These are phyloP conservation scores for Rhodeus uyekii DNA, from an alignment of 2,797 vertebrate species.

Conservation along the genomic window DNA sequence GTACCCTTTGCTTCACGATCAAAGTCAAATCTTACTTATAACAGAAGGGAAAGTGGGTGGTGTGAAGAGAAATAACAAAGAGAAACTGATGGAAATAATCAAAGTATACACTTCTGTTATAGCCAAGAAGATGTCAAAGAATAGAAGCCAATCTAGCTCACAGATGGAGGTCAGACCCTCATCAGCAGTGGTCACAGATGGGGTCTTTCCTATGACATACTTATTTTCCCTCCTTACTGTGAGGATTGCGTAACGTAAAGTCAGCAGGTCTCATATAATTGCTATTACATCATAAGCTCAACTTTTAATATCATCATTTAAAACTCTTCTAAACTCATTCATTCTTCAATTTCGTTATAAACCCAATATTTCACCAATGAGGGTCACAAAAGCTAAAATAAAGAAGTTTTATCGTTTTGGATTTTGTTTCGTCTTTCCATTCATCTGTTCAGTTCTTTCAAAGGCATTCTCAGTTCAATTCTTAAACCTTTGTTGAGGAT, in stretches of 20 bases:
- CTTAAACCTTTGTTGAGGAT: not conserved
- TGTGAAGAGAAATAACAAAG: conserved; percentile 32
- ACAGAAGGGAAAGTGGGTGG: not conserved
- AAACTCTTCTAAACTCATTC: not conserved
- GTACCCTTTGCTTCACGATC: conserved; percentile 22
- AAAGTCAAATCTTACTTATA: conserved; percentile 37
- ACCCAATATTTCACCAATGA: not conserved
- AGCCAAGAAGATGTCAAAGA: conserved; percentile 27
- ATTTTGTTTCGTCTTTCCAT: not conserved
- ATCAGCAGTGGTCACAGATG: conserved; percentile 15
- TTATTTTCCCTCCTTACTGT: not conserved
- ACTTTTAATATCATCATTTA: not conserved
- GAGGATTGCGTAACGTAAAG: not conserved
- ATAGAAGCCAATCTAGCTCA: conserved; percentile 40
- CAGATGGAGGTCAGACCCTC: conserved; percentile 26
- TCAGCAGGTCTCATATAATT: not conserved
- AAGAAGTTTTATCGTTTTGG: not conserved
- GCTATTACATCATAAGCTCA: not conserved
- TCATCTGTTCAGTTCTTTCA: too few species aligned
- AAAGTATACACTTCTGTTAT: conserved; percentile 24
- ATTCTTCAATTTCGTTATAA: not conserved
- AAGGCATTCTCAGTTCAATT: not conserved
- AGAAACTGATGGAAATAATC: conserved; percentile 27
- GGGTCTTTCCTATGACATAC: not conserved
- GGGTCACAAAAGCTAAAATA: not conserved